Percentiles rank a stretch among this genome's conserved stretches.
Conservation (phyloP, 2,113 vertebrate genomes). For the Sinosuthora webbiana region DNA sequence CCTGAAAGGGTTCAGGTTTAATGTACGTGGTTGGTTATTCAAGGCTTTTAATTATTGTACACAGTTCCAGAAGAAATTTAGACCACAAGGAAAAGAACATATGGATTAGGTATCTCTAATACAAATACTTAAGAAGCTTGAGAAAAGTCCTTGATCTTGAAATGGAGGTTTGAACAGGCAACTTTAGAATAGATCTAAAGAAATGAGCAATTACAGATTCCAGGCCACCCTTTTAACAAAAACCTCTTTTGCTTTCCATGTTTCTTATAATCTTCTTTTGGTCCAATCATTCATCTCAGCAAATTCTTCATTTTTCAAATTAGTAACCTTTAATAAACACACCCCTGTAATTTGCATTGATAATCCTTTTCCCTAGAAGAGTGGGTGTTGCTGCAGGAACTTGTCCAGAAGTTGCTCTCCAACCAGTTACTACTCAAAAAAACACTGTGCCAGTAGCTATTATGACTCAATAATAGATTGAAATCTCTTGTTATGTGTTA, state of each 20-base stretch:
- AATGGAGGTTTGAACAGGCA: background rate
- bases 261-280: background rate
- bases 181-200: background rate
- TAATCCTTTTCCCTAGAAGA: slow-evolving; percentile 65
- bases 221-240: background rate
- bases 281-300: slow-evolving; percentile 6
- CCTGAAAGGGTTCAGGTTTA: background rate
- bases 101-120: background rate
- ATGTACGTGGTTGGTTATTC: background rate
- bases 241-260: background rate
- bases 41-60: background rate
- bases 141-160: background rate
- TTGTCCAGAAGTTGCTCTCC: slow-evolving; percentile 43
- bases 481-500: slow-evolving; percentile 38
- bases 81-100: background rate
- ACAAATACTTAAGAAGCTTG: background rate
- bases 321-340: slow-evolving; percentile 52
- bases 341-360: slow-evolving; percentile 52
- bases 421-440: slow-evolving; percentile 24
- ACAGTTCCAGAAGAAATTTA: background rate
- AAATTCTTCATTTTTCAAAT: slow-evolving; percentile 48
- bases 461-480: slow-evolving; percentile 52
- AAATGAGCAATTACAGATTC: background rate
- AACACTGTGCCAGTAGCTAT: slow-evolving; percentile 31
- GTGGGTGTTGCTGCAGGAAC: slow-evolving; percentile 53